Evolutionary conservation across 2,888 invertebrate species (phyloP).

Genomic region (Apamea crenata): DNA sequence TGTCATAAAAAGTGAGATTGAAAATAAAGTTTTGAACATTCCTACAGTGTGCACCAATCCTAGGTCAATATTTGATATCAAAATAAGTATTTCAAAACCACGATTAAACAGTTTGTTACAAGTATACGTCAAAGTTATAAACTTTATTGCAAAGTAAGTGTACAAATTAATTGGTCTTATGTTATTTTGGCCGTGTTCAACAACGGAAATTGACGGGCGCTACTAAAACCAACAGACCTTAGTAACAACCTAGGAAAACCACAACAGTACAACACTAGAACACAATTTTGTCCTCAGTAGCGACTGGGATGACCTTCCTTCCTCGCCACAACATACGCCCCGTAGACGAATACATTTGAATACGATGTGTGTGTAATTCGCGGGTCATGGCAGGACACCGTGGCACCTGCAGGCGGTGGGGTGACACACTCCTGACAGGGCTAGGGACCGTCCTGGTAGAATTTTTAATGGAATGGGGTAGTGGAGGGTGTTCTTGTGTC

Average conservation of each 20-base stretch:
- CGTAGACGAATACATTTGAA: constrained; percentile 65
- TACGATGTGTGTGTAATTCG: constrained; percentile 59
- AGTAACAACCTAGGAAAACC: background rate
- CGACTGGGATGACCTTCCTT: constrained; percentile 45
- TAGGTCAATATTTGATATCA: background rate
- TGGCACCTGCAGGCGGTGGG: constrained; percentile 61
- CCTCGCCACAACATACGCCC: constrained; percentile 6
- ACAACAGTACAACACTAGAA: background rate
- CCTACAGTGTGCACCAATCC: background rate
- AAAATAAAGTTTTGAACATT: background rate
- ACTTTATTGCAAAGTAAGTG: background rate
- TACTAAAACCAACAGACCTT: background rate
- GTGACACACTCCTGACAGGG: constrained; percentile 28
- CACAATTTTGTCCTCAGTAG: background rate
- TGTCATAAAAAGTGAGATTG: background rate
- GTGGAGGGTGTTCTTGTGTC: background rate
- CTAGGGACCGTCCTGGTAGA: constrained; percentile 1
- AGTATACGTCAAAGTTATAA: background rate
- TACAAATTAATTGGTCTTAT: background rate
- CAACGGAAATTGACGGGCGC: no score
- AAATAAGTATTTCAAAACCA: background rate
- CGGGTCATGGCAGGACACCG: constrained; percentile 66
- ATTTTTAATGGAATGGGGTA: background rate
- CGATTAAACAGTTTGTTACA: background rate
- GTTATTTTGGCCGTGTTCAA: background rate